These are phyloP conservation scores for Botia kubotai DNA, from an alignment of 2,797 vertebrate genomes.

Conservation along the genomic window DNA sequence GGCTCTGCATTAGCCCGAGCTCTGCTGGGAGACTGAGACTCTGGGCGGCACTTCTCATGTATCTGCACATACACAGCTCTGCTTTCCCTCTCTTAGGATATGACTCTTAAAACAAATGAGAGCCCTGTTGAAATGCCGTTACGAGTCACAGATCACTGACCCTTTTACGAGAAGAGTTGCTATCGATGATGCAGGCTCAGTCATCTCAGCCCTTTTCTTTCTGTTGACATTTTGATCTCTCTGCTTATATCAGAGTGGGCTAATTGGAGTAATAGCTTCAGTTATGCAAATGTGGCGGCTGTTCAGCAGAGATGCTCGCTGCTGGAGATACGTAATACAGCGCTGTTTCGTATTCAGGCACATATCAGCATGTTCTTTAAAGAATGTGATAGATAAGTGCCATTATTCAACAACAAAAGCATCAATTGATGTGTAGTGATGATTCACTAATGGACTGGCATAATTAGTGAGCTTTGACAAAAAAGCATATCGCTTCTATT, in stretches of 20 bases:
- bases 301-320: slow-evolving; percentile 23
- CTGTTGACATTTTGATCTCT: slow-evolving; percentile 53
- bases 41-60: neutral
- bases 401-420: slow-evolving; percentile 41
- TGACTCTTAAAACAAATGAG: slow-evolving; percentile 41
- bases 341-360: slow-evolving; percentile 10
- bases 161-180: slow-evolving; percentile 46
- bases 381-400: slow-evolving; percentile 32
- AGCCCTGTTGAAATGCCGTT: slow-evolving; percentile 36
- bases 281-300: slow-evolving; percentile 44
- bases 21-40: slow-evolving; percentile 50
- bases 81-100: slow-evolving; percentile 50
- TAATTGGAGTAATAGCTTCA: slow-evolving; percentile 54
- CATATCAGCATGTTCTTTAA: slow-evolving; percentile 32
- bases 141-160: slow-evolving; percentile 23
- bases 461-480: slow-evolving; percentile 24
- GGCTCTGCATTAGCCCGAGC: slow-evolving; percentile 55
- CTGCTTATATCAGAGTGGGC: slow-evolving; percentile 47
- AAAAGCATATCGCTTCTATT: slow-evolving; percentile 24
- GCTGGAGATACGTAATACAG: slow-evolving; percentile 13
- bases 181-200: slow-evolving; percentile 32
- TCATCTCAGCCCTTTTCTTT: slow-evolving; percentile 49
- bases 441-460: slow-evolving; percentile 31
- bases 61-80: slow-evolving; percentile 14
- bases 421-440: slow-evolving; percentile 29